Percentiles rank a stretch among this genome's conserved stretches.
Conservation (phyloP, 2,888 invertebrate species). For the Hypomecis atomaria region DNA sequence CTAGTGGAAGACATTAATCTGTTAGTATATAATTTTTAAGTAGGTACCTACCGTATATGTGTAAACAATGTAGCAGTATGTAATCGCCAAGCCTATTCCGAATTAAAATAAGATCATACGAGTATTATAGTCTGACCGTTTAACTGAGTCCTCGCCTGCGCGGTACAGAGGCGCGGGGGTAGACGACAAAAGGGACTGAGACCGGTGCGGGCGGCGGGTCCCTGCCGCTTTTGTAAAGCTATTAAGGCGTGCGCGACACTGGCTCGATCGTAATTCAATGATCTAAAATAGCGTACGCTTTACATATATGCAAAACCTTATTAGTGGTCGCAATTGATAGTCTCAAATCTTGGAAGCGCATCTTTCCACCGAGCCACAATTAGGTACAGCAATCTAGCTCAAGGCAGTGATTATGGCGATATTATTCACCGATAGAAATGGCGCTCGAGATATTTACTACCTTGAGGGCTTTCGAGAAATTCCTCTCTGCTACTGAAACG, state of each 20-base stretch:
- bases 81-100: no score
- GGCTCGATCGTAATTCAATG: not conserved
- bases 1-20: no score
- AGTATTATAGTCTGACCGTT: no score
- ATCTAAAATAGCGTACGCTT: constrained; percentile 2
- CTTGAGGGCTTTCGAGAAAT: constrained; percentile 37
- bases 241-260: no score
- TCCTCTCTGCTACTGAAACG: constrained; percentile 20
- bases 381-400: constrained; percentile 39
- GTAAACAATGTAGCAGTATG: no score
- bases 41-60: no score
- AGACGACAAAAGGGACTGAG: no score
- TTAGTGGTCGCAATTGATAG: constrained; percentile 21
- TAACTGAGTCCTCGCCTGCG: no score
- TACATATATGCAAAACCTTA: constrained; percentile 17
- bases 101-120: constrained; percentile 15
- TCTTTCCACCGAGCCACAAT: constrained; percentile 29
- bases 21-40: no score
- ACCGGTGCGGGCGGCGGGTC: no score
- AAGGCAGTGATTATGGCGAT: constrained; percentile 42
- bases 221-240: no score
- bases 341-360: constrained; percentile 29
- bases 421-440: constrained; percentile 33
- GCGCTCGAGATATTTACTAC: constrained; percentile 21
- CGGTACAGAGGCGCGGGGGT: no score